phyloP scores from a whole-genome alignment of 2,888 invertebrate species.

The Tricholauxania praeusta region DNA sequence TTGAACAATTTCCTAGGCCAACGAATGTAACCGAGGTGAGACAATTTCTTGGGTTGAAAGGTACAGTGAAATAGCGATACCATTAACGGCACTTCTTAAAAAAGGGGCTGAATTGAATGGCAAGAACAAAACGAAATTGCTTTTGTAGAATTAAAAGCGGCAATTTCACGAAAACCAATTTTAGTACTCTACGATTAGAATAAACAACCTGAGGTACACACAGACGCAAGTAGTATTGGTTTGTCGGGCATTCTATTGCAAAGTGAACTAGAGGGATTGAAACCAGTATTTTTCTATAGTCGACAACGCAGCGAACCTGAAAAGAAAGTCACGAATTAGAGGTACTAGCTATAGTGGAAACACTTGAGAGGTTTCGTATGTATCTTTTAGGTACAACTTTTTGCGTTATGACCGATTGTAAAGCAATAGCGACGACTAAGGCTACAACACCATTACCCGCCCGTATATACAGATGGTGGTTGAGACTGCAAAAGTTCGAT shows the following conservation, averaged over 20 bases:
- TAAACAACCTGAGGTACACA: not conserved
- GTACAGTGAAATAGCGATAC: no score
- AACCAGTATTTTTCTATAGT: constrained; percentile 4
- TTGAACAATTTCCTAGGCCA: no score
- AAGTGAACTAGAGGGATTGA: not conserved
- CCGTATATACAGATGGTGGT: constrained; percentile 29
- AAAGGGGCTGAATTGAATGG: no score
- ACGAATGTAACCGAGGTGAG: no score
- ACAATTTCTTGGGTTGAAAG: no score
- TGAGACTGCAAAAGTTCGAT: constrained; percentile 29
- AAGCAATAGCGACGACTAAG: constrained; percentile 17
- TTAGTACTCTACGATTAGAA: not conserved
- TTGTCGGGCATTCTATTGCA: no score
- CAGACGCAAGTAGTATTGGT: not conserved
- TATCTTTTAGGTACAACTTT: constrained; percentile 9
- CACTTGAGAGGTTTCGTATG: not conserved
- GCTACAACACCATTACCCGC: constrained; percentile 12
- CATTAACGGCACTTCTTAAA: no score
- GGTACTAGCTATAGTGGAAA: constrained; percentile 6
- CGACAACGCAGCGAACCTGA: not conserved
- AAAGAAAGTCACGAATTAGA: constrained; percentile 3
- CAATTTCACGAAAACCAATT: no score
- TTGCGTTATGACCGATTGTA: constrained; percentile 6
- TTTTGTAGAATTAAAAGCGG: no score
- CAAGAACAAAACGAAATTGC: no score